Conservation (phyloP, 2,888 invertebrate genomes). For the Ommatoiulus sabulosus region DNA sequence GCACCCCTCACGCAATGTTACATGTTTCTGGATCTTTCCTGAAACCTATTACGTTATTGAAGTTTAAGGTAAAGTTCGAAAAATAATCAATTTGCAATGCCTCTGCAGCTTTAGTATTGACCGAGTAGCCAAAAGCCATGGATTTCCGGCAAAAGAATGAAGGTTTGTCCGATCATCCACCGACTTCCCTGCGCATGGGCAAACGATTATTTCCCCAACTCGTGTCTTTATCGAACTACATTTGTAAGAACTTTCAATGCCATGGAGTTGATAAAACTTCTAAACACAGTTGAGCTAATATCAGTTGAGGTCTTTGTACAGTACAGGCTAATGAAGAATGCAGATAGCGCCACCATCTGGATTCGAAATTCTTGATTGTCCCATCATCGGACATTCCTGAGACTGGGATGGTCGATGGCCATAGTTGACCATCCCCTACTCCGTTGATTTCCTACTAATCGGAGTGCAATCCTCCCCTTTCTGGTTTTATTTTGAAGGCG, state of each 20-base stretch:
- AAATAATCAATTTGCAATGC: neutral
- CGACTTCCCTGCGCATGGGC: neutral
- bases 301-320: neutral
- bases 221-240: neutral
- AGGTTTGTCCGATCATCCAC: neutral
- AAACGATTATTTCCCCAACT: neutral
- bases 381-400: neutral
- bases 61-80: neutral
- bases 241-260: neutral
- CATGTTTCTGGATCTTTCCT: too few relatives aligned
- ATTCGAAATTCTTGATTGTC: too few relatives aligned
- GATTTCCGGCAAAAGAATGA: neutral
- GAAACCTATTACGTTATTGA: too few relatives aligned
- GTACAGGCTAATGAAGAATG: neutral
- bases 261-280: neutral
- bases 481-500: neutral
- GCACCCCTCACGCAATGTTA: too few relatives aligned
- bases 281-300: neutral
- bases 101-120: neutral
- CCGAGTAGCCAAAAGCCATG: neutral
- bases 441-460: neutral
- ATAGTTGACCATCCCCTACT: neutral
- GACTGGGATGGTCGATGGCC: neutral
- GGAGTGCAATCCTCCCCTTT: neutral
- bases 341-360: neutral